Percentiles rank a stretch among this genome's conserved stretches.
phyloP scores from a whole-genome alignment of 2,797 vertebrate genomes.

The Acanthurus leucopareius region DNA sequence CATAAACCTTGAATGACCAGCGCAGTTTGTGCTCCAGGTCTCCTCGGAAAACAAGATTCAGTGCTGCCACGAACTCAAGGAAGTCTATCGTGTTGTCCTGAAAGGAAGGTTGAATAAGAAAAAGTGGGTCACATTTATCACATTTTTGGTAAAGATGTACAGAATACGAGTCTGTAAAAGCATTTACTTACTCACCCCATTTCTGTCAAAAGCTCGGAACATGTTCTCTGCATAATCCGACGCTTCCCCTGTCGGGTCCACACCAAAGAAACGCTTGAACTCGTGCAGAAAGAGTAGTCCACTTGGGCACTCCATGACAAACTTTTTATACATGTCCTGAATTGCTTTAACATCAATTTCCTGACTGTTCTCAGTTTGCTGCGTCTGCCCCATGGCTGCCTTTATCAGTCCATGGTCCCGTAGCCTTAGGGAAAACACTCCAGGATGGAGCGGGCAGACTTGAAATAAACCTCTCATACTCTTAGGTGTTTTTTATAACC shows the following conservation, averaged over 20 bases:
- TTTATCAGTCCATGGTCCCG: constrained; percentile 53
- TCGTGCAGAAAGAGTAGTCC: constrained; percentile 83
- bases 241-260: constrained; percentile 80
- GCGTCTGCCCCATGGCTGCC: constrained; percentile 79
- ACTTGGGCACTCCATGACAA: constrained; percentile 84
- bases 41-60: constrained; percentile 84
- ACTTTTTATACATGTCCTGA: constrained; percentile 86
- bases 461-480: constrained; percentile 16
- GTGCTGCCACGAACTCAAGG: constrained; percentile 83
- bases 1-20: constrained; percentile 87
- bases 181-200: constrained; percentile 79
- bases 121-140: background rate
- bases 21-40: constrained; percentile 82
- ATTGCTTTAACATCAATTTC: constrained; percentile 81
- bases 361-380: constrained; percentile 66
- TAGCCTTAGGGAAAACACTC: background rate
- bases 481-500: constrained; percentile 42
- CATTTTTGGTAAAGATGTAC: background rate
- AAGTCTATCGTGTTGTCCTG: constrained; percentile 86
- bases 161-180: background rate
- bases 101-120: constrained; percentile 17
- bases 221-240: constrained; percentile 83
- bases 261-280: constrained; percentile 86
- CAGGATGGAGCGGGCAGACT: background rate
- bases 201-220: constrained; percentile 86